These are phyloP conservation scores for Rotaria magnacalcarata DNA, from an alignment of 2,888 invertebrate species.

Conservation along the genomic window DNA sequence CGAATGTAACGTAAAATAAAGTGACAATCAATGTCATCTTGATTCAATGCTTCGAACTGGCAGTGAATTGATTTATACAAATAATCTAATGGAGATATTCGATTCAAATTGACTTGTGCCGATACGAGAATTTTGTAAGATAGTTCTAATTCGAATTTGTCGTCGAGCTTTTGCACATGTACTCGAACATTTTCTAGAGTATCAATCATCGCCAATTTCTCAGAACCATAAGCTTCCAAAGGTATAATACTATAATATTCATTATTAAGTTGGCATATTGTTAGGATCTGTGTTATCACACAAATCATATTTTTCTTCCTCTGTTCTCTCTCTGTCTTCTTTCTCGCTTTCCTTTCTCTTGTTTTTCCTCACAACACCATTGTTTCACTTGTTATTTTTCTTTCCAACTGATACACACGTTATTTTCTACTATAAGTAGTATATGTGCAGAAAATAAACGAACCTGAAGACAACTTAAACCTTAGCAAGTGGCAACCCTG, in stretches of 20 bases:
- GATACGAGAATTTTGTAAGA: slow-evolving; percentile 58
- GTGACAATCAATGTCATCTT: slow-evolving; percentile 59
- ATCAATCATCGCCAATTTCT: slow-evolving; percentile 58
- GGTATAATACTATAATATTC: slow-evolving; percentile 62
- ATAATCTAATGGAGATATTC: slow-evolving; percentile 61
- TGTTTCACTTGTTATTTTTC: no score
- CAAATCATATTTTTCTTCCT: no score
- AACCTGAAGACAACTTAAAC: no score
- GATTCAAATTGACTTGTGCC: slow-evolving; percentile 56
- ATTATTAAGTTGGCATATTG: no score
- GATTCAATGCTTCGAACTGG: slow-evolving; percentile 56
- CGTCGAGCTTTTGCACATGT: slow-evolving; percentile 54
- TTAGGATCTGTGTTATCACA: no score
- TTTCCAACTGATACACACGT: no score
- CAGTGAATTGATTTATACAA: slow-evolving; percentile 60
- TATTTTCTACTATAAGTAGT: no score
- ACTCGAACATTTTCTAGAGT: slow-evolving; percentile 52
- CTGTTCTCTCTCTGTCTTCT: no score
- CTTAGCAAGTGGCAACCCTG: no score
- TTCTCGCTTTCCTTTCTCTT: no score
- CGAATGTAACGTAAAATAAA: slow-evolving; percentile 38
- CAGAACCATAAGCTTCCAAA: slow-evolving; percentile 58
- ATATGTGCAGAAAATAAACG: no score
- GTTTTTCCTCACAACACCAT: no score
- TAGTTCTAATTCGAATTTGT: slow-evolving; percentile 58